Percentiles rank a stretch among this genome's conserved stretches.
Evolutionary conservation across 2,797 vertebrate genomes (phyloP).

Genomic region (Acipenser oxyrinchus): DNA sequence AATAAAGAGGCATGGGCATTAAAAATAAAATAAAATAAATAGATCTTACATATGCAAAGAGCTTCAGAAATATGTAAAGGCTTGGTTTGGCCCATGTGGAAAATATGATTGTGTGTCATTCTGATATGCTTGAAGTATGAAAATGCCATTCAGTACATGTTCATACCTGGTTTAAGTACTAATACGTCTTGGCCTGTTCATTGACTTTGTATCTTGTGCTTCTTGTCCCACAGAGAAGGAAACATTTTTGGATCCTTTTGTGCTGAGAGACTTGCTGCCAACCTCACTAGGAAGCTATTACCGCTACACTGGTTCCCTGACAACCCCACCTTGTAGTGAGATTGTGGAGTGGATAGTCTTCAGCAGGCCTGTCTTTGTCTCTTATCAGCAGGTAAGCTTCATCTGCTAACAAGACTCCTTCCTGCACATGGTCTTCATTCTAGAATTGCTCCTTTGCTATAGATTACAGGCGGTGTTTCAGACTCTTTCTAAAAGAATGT

Average conservation of each 20-base stretch:
- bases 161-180: not conserved
- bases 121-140: too few relatives aligned
- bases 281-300: constrained; percentile 82
- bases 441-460: too few relatives aligned
- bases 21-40: too few relatives aligned
- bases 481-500: too few relatives aligned
- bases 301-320: constrained; percentile 86
- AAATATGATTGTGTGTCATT: too few relatives aligned
- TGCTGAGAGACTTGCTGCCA: constrained; percentile 82
- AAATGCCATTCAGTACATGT: too few relatives aligned
- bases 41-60: too few relatives aligned
- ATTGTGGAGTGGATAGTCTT: constrained; percentile 95
- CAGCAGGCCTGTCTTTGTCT: constrained; percentile 79
- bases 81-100: too few relatives aligned
- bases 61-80: too few relatives aligned
- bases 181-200: constrained; percentile 24
- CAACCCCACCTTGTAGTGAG: constrained; percentile 89
- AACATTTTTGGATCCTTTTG: constrained; percentile 89
- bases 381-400: constrained; percentile 80
- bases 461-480: too few relatives aligned
- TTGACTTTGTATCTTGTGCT: constrained; percentile 23
- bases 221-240: constrained; percentile 75
- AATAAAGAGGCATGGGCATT: too few relatives aligned
- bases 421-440: too few relatives aligned
- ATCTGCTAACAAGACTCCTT: not conserved